phyloP scores from a whole-genome alignment of 2,888 invertebrate species.

The Lepas anatifera region DNA sequence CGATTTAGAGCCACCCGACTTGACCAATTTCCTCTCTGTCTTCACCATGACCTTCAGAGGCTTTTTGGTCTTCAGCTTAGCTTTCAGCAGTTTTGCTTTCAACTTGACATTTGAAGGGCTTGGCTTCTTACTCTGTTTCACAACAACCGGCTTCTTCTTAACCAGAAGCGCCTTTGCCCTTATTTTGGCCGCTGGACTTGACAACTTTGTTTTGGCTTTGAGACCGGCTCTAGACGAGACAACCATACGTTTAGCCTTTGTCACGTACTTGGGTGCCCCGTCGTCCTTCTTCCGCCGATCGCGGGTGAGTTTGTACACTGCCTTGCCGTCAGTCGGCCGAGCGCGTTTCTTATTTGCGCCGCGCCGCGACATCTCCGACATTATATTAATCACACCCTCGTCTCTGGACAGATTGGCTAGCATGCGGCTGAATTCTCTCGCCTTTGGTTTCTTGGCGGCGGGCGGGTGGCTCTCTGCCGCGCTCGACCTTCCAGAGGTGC shows the following conservation, averaged over 20 bases:
- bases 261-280: too few relatives aligned
- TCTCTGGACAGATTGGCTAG: conserved; percentile 20
- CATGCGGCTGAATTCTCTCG: not conserved
- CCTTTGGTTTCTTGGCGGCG: not conserved
- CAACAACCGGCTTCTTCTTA: not conserved
- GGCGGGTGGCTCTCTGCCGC: not conserved
- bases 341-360: not conserved
- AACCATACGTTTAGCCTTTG: too few relatives aligned
- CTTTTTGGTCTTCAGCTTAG: too few relatives aligned
- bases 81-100: not conserved
- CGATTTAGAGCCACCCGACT: too few relatives aligned
- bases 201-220: too few relatives aligned
- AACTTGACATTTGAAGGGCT: not conserved
- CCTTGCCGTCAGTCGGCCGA: too few relatives aligned
- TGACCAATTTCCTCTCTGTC: not conserved
- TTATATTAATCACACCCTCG: conserved; percentile 23
- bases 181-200: too few relatives aligned
- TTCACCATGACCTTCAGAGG: not conserved
- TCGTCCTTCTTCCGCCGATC: too few relatives aligned
- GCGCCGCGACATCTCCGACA: conserved; percentile 12
- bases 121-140: not conserved
- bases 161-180: not conserved
- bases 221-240: too few relatives aligned
- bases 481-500: not conserved
- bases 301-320: too few relatives aligned